Evolutionary conservation across 2,797 vertebrate species (phyloP), one percentile per base, ranked within the genome.

Genomic region (Echiichthys vipera): DNA sequence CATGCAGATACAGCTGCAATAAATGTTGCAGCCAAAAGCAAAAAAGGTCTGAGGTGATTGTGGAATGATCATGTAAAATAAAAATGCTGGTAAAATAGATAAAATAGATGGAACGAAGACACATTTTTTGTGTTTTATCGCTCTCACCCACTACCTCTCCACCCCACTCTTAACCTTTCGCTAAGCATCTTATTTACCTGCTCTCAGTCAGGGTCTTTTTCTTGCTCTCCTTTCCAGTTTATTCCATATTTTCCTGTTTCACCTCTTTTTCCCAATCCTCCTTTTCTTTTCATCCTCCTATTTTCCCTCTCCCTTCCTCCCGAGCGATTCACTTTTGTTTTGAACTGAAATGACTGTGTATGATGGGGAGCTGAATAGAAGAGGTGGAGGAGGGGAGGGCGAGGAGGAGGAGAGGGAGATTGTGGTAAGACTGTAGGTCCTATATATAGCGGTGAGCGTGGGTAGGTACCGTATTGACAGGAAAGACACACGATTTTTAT

Each of bases 361-460:
- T 86, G 83, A 88, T 79, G 71, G 74, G 77, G 59, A 74, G 82
- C 82, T 78, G 87, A 88, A 89, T 55, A 78, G 71, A 78, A 65
- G 75, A 74, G 77, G 69, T 80, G 74, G 86, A 82, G 71, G 25
- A 30, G 30, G 25, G 46, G 20, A 7, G 36, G 34, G 14, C 61
- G 66, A 50, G 34, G 73, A 71, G 62, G 75, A 79, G 76, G 67
- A 80, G 77, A 79, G 80, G 81, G 83, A 71, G 78, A 77, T 65
- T 83, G 88, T 90, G 82, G 82, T 81, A 88, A 88, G 89, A 87
- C 67, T 29, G 85, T 74, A 76, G 85, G 72, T 59, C 86, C 89
- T 92, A 93, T 90, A 91, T 91, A 90, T 92, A 92, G 89, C 43
- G 46, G 65, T 15, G 65, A 85, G 89, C 85, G 91, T 93, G 90